These are phyloP conservation scores for Aplidium turbinatum DNA, from an alignment of 23 tunicate species.

Conservation along the genomic window DNA sequence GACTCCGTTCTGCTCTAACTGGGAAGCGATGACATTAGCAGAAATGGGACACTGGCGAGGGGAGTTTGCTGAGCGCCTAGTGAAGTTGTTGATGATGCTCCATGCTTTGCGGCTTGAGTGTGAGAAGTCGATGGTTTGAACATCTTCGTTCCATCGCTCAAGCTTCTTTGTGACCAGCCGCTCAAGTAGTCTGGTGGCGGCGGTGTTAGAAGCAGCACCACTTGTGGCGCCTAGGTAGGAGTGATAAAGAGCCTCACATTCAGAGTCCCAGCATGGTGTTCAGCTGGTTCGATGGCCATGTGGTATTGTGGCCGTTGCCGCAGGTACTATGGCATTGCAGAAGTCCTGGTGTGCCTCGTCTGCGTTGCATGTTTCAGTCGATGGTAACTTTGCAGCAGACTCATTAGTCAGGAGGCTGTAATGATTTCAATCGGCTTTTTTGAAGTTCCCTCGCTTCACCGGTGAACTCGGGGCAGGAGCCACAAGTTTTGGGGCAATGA, in stretches of 20 bases:
- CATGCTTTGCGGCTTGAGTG: slow-evolving; percentile 17
- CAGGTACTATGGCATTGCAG: background rate
- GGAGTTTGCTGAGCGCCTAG: slow-evolving; percentile 16
- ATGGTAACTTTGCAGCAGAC: background rate
- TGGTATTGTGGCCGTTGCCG: slow-evolving; percentile 22
- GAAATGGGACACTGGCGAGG: slow-evolving; percentile 19
- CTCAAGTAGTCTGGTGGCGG: background rate
- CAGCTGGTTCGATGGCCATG: slow-evolving; percentile 11
- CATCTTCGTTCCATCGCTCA: slow-evolving; percentile 17
- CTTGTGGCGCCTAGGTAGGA: background rate
- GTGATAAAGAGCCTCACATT: slow-evolving; percentile 4
- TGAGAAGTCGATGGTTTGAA: slow-evolving; percentile 34
- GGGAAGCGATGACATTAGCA: slow-evolving; percentile 38
- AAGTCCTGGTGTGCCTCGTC: slow-evolving; percentile 24
- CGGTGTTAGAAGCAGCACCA: background rate
- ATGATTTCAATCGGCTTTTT: too few relatives aligned
- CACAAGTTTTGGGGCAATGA: too few relatives aligned
- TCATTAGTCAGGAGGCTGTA: slow-evolving; percentile 9
- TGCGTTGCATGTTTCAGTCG: background rate
- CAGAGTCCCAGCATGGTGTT: slow-evolving; percentile 16
- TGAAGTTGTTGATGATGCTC: slow-evolving; percentile 25
- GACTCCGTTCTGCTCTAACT: slow-evolving; percentile 2
- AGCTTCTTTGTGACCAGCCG: slow-evolving; percentile 7
- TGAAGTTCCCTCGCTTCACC: too few relatives aligned
- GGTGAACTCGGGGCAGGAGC: too few relatives aligned